Conservation (phyloP, 2,113 vertebrate genomes). For the Dromaius novaehollandiae region DNA sequence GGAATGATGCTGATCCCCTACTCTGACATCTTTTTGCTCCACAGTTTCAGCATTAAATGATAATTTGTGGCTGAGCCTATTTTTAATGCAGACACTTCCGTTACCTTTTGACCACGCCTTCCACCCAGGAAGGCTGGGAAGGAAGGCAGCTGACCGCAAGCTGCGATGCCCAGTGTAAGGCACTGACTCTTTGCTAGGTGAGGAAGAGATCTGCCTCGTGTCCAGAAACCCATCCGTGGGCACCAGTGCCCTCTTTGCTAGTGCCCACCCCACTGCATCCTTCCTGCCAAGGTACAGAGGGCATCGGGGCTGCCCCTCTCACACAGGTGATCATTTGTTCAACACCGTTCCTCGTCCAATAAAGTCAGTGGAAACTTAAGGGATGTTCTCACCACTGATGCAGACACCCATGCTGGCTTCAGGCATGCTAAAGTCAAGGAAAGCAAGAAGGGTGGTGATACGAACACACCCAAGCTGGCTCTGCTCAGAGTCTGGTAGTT, state of each 20-base stretch:
- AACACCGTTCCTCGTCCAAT: not conserved
- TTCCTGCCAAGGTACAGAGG: not conserved
- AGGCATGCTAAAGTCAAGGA: not conserved
- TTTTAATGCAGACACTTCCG: not conserved
- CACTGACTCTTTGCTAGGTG: not conserved
- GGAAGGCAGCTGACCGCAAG: not conserved
- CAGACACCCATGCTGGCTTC: not conserved
- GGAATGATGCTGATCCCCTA: not conserved
- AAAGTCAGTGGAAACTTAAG: not conserved
- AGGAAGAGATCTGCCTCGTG: not conserved
- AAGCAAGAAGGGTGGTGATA: not conserved
- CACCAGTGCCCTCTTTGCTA: not conserved
- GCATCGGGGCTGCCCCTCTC: not conserved
- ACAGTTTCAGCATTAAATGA: rapidly evolving
- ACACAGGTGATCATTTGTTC: not conserved
- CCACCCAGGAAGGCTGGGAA: rapidly evolving
- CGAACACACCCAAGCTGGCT: slow-evolving; percentile 2
- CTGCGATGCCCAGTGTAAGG: not conserved
- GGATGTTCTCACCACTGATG: not conserved
- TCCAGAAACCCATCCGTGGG: not conserved
- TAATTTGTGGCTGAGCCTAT: not conserved
- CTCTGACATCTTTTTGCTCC: not conserved
- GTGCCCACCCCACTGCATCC: not conserved
- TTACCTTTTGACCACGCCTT: not conserved
- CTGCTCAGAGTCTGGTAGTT: slow-evolving; percentile 30